These are phyloP conservation scores for Squalus acanthias DNA, from an alignment of 2,797 vertebrate genomes.

Conservation along the genomic window DNA sequence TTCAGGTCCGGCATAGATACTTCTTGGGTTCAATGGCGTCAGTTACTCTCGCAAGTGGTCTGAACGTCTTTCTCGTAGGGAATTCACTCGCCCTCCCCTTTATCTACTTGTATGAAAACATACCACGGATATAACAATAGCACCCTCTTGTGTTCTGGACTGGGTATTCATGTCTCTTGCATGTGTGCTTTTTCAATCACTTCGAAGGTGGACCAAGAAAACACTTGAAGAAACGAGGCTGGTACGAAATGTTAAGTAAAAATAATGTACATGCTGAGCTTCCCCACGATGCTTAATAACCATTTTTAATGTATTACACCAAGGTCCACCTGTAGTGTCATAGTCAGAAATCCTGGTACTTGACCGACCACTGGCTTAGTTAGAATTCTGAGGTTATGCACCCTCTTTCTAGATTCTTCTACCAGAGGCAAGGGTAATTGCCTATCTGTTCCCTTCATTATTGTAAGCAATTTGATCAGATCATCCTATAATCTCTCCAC, in stretches of 20 bases:
- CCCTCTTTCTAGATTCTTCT: background rate
- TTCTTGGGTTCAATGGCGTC: background rate
- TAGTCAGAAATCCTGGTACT: background rate
- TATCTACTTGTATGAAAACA: background rate
- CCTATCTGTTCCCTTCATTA: background rate
- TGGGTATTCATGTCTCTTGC: background rate
- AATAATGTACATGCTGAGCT: background rate
- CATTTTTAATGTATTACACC: background rate
- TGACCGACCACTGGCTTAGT: background rate
- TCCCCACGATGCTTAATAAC: background rate
- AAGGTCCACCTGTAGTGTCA: background rate
- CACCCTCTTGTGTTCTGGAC: slow-evolving; percentile 26
- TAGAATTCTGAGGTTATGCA: background rate
- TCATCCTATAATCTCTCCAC: background rate
- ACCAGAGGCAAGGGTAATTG: background rate
- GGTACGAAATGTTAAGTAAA: background rate
- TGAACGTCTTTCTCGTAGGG: background rate
- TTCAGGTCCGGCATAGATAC: background rate
- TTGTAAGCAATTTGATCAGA: background rate
- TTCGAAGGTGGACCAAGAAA: background rate
- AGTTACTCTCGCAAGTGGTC: background rate
- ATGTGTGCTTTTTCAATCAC: background rate
- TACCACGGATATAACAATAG: background rate
- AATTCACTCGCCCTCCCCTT: background rate
- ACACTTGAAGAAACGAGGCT: background rate